Percentiles rank a stretch among this genome's conserved stretches.
Conservation (phyloP, 2,113 vertebrate species). For the Phyllostomus discolor region DNA sequence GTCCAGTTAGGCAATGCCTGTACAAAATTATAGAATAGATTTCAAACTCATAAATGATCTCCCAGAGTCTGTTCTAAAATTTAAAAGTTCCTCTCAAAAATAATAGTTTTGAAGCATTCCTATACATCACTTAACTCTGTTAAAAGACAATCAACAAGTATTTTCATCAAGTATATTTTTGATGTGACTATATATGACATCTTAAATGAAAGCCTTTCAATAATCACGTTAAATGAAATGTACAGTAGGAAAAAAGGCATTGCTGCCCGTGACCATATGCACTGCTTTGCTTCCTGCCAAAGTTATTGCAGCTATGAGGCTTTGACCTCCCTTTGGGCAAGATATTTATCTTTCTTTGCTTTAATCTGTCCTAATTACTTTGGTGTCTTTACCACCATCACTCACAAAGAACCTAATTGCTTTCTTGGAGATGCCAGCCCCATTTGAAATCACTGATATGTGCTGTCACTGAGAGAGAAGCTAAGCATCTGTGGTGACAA, state of each 20-base stretch:
- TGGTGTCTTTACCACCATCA: conserved; percentile 14
- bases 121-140: not conserved
- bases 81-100: not conserved
- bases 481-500: conserved; percentile 30
- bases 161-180: not conserved
- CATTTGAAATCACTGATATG: conserved; percentile 40
- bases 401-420: conserved; percentile 53
- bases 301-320: conserved; percentile 22
- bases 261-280: not conserved
- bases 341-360: conserved; percentile 37
- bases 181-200: not conserved
- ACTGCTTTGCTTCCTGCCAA: not conserved
- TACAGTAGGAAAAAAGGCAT: not conserved
- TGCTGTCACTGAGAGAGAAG: conserved; percentile 43
- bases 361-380: conserved; percentile 61
- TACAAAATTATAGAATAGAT: not conserved
- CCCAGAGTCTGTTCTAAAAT: not conserved
- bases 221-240: not conserved
- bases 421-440: conserved; percentile 43
- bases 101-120: not conserved
- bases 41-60: not conserved
- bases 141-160: not conserved
- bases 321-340: not conserved
- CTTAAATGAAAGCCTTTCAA: not conserved
- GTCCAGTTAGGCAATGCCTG: not conserved